Conservation (phyloP, 2,888 invertebrate genomes). For the Volucella bombylans region DNA sequence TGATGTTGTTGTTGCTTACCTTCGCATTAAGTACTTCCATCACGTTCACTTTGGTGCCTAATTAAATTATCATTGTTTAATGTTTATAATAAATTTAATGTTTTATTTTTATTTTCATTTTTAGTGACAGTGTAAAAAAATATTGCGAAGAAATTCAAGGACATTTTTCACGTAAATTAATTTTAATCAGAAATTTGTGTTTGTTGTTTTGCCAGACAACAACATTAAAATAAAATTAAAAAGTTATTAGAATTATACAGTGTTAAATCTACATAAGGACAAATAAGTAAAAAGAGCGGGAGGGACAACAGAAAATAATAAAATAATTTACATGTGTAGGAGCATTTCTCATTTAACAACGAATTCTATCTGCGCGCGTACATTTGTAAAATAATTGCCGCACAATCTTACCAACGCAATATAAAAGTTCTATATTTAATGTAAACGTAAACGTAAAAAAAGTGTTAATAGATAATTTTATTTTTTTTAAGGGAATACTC, state of each 20-base stretch:
- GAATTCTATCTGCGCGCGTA: constrained; percentile 45
- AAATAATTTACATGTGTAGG: constrained; percentile 56
- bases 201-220: constrained; percentile 20
- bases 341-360: constrained; percentile 54
- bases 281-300: constrained; percentile 11
- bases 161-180: constrained; percentile 22
- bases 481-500: constrained; percentile 23
- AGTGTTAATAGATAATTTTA: neutral
- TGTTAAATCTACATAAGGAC: constrained; percentile 34
- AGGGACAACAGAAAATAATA: constrained; percentile 4
- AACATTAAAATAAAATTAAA: constrained; percentile 11
- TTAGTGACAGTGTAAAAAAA: constrained; percentile 65
- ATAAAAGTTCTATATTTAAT: constrained; percentile 63
- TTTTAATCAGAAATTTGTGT: constrained; percentile 12
- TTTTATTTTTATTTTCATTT: constrained; percentile 53
- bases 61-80: no score
- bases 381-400: constrained; percentile 28
- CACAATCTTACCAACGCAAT: constrained; percentile 59
- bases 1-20: no score
- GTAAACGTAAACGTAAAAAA: constrained; percentile 45
- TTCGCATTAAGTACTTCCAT: no score
- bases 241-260: constrained; percentile 36
- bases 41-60: no score
- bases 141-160: constrained; percentile 48
- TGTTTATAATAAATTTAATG: neutral